These are phyloP conservation scores for Pimephales promelas DNA, from an alignment of 2,113 vertebrate species.

Conservation along the genomic window DNA sequence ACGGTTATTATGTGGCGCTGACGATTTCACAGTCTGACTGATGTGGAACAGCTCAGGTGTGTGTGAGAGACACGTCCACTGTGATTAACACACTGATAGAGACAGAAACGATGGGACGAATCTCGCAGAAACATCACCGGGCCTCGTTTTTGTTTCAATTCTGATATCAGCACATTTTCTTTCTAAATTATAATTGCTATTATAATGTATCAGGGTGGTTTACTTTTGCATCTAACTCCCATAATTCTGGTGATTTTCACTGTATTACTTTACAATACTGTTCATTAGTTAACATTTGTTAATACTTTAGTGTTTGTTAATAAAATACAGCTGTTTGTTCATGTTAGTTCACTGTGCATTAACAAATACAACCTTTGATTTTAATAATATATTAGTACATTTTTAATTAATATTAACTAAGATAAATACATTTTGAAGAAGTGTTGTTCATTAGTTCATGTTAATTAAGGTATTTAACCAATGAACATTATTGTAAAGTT, in stretches of 20 bases:
- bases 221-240: neutral
- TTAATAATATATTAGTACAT: too few relatives aligned
- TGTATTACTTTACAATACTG: too few relatives aligned
- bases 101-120: neutral
- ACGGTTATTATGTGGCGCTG: constrained; percentile 15
- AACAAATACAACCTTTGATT: too few relatives aligned
- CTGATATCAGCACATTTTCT: neutral
- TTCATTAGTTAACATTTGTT: too few relatives aligned
- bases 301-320: too few relatives aligned
- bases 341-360: too few relatives aligned
- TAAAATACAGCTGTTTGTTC: too few relatives aligned
- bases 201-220: neutral
- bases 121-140: neutral
- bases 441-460: too few relatives aligned
- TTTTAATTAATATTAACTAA: too few relatives aligned
- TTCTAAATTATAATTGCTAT: neutral
- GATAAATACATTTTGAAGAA: too few relatives aligned
- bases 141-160: neutral
- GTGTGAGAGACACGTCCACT: neutral
- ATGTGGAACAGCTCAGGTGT: constrained; percentile 20
- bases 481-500: too few relatives aligned
- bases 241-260: neutral
- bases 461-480: too few relatives aligned
- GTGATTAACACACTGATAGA: constrained; percentile 8
- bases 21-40: neutral